Evolutionary conservation across 1,140 invertebrate genomes (phyloP).

Genomic region (Camponotus vicinus): DNA sequence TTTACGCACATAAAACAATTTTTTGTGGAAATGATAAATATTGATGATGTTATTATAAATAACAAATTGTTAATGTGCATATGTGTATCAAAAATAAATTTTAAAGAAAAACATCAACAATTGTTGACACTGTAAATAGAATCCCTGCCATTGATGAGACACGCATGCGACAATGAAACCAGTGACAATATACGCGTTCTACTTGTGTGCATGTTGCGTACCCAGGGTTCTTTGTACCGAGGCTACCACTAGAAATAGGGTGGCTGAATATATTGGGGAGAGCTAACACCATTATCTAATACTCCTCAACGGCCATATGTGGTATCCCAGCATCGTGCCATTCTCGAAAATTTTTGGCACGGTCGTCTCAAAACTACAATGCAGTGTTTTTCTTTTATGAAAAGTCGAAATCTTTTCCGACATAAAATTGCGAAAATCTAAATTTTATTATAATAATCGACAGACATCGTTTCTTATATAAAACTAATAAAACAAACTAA

Average conservation of each 20-base stretch:
- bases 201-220: constrained; percentile 76
- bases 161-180: constrained; percentile 68
- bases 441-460: no score
- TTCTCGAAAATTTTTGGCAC: constrained; percentile 78
- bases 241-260: constrained; percentile 74
- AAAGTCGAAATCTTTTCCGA: neutral
- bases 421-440: neutral
- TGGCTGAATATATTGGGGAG: constrained; percentile 73
- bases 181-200: constrained; percentile 77
- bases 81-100: neutral
- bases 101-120: constrained; percentile 46
- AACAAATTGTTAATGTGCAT: neutral
- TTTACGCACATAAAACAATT: neutral
- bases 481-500: no score
- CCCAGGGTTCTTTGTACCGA: constrained; percentile 80
- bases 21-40: neutral
- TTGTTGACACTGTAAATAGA: constrained; percentile 78
- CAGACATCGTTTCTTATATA: no score
- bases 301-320: constrained; percentile 83
- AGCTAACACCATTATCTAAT: constrained; percentile 86
- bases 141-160: constrained; percentile 61
- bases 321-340: constrained; percentile 81
- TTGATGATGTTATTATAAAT: neutral
- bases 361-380: constrained; percentile 44
- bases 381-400: neutral